Conservation (phyloP, 2,888 invertebrate genomes). For the Enoplolaimus lenunculus region DNA sequence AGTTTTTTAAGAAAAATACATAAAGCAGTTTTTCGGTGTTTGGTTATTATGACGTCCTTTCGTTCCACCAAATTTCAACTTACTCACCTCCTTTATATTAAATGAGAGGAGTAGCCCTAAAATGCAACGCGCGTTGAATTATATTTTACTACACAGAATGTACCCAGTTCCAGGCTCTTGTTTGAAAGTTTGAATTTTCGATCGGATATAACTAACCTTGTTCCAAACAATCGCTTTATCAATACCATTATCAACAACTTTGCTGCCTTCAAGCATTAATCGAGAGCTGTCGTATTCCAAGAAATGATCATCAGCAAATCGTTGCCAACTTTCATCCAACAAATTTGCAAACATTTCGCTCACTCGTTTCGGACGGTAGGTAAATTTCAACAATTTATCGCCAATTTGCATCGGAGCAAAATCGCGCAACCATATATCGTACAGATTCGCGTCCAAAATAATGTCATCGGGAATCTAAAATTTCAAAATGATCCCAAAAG, state of each 20-base stretch:
- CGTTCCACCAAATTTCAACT: too few species aligned
- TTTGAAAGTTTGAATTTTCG: too few species aligned
- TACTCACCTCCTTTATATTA: too few species aligned
- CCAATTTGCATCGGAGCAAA: constrained; percentile 16
- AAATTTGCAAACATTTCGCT: constrained; percentile 27
- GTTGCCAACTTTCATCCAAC: constrained; percentile 29
- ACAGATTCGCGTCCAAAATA: constrained; percentile 27
- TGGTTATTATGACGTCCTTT: too few species aligned
- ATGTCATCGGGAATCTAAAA: constrained; percentile 26
- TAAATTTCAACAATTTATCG: constrained; percentile 15
- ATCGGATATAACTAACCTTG: neutral
- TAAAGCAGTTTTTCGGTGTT: too few species aligned
- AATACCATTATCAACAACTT: constrained; percentile 30
- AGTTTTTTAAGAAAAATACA: too few species aligned
- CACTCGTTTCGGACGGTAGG: constrained; percentile 18
- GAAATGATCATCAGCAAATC: constrained; percentile 26
- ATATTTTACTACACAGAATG: too few species aligned
- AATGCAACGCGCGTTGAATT: too few species aligned
- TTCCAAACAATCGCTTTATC: constrained; percentile 28
- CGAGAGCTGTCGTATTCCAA: constrained; percentile 26
- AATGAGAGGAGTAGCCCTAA: too few species aligned
- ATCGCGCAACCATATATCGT: constrained; percentile 27
- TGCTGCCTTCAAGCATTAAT: constrained; percentile 26
- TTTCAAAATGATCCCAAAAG: too few species aligned
- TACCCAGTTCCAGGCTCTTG: too few species aligned